Evolutionary conservation across 64 coral and sea anemone species (phyloP).

Genomic region (Pocillopora verrucosa): DNA sequence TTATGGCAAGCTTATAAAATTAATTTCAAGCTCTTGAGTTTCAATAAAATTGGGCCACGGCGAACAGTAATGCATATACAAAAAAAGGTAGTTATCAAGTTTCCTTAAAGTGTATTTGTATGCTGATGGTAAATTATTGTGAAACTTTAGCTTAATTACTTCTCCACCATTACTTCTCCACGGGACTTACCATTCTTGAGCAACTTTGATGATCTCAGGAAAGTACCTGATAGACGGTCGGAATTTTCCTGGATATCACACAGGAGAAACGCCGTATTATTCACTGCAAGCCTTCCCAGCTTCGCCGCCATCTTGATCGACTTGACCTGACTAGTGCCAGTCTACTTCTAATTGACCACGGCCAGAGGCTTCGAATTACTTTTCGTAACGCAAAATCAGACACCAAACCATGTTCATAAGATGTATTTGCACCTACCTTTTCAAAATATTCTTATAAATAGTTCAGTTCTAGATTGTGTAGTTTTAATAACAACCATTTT

Average conservation of each 20-base stretch:
- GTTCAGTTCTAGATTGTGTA: too few species aligned
- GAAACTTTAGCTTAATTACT: background rate
- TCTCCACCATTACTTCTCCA: background rate
- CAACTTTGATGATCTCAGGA: conserved; percentile 98
- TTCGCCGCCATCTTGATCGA: conserved; percentile 81
- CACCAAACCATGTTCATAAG: background rate
- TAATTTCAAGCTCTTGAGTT: too few species aligned
- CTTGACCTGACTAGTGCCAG: conserved; percentile 1
- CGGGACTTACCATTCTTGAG: conserved; percentile 92
- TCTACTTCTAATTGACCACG: background rate
- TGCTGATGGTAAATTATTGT: too few species aligned
- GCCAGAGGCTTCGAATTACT: background rate
- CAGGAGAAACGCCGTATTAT: conserved; percentile 90
- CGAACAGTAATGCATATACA: too few species aligned
- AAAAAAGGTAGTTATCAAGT: too few species aligned
- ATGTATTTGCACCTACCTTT: too few species aligned
- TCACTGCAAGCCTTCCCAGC: conserved; percentile 78
- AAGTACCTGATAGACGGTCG: conserved; percentile 94
- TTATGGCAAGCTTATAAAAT: too few species aligned
- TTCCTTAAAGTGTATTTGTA: too few species aligned
- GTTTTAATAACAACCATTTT: too few species aligned
- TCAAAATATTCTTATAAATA: too few species aligned
- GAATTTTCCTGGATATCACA: conserved; percentile 98
- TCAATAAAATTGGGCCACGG: too few species aligned
- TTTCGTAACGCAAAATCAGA: background rate